Base-by-base conservation (phyloP, 2,113 vertebrate species). In the Zingel zingel region DNA sequence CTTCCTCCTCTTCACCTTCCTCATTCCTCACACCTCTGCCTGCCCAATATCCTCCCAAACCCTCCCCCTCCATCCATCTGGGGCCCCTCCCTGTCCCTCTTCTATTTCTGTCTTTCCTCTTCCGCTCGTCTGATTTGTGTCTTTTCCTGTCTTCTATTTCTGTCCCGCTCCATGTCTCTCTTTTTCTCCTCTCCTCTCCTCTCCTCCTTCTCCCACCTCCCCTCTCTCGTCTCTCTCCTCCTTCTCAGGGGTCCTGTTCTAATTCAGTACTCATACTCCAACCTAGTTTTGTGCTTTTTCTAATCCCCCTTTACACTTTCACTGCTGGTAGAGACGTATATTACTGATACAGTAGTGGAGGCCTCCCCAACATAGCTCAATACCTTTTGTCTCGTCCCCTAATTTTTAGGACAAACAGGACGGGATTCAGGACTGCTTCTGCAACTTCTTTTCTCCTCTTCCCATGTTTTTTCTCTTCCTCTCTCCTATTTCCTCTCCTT, bases 161-260 rank as follows among this genome's bases (percentile, higher is more conserved):
- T 74, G 85, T 80, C 91, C 89, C 72, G 84, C 91, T 89, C 90
- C 92, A 89, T 90, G 89, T 86, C 86, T 78, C 79, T 78, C 79
- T 77, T 66, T 87, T 81, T 81, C 84, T 79, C 66, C 81, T 69
- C 77, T 47, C 56, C 81, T 69, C 77, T 47, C 56, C 65, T 33
- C 69, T 15, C 59, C 53, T 39, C 77, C 64, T 53, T 23, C 84
- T 13, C 54, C 68, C 51, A n/a, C 39, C 74, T 53, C 43, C n/a
- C 80, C 36, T 61, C 48, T 71, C 70, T 69, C 12, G 63, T 68
- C 86, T 77, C 68, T 65, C 65, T 84, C 78, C 87, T 92, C 88
- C 82, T 93, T 94, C 95, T 95, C 95, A 86, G 89, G 95, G 94
- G 95, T 94, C 92, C 94, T 95, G 95, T 94, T 94, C 95, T 95